Evolutionary conservation across 2,797 vertebrate species (phyloP).

Genomic region (Emydoidea blandingii): DNA sequence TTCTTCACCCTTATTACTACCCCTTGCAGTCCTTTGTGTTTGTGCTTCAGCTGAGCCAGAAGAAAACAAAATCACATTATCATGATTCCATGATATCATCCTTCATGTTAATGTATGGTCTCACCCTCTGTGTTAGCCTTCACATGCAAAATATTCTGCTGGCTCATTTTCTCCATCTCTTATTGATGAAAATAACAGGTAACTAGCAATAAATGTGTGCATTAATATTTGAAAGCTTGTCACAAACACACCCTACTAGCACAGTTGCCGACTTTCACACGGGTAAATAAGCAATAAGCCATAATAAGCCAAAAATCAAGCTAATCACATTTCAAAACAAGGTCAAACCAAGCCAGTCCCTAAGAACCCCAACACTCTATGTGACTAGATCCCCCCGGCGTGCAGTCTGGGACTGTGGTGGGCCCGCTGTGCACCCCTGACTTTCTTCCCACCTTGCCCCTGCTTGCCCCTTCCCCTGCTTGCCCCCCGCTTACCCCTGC

Average conservation of each 20-base stretch:
- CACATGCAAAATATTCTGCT: neutral
- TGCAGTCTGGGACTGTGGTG: too few species aligned
- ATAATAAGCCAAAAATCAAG: too few species aligned
- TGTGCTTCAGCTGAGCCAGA: rapidly evolving
- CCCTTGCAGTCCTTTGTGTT: neutral
- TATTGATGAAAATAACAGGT: conserved; percentile 18
- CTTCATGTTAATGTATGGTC: neutral
- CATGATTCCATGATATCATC: neutral
- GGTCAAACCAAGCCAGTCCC: too few species aligned
- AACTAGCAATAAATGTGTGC: neutral
- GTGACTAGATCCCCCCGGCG: too few species aligned
- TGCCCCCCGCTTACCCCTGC: too few species aligned
- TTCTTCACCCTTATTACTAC: neutral
- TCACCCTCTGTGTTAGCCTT: neutral
- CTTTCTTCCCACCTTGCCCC: too few species aligned
- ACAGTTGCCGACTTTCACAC: too few species aligned
- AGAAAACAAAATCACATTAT: rapidly evolving
- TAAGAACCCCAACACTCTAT: too few species aligned
- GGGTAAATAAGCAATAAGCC: too few species aligned
- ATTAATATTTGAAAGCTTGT: conserved; percentile 59
- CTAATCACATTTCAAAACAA: too few species aligned
- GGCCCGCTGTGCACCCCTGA: too few species aligned
- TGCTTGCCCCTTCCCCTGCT: too few species aligned
- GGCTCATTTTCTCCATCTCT: neutral
- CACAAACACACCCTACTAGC: neutral